Base-by-base conservation (phyloP, 2,797 vertebrate genomes). In the Vultur gryphus region DNA sequence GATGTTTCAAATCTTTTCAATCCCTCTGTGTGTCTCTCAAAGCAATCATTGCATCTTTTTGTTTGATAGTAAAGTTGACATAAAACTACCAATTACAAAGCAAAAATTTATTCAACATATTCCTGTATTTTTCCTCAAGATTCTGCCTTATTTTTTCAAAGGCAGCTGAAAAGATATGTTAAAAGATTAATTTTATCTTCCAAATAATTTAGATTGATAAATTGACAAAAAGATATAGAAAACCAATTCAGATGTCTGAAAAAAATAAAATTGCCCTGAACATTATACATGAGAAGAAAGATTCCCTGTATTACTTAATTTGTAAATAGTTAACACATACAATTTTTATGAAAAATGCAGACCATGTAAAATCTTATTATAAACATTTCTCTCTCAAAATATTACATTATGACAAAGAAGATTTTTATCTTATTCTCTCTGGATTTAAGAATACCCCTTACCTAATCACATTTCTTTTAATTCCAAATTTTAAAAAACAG, bases 131-230 rank as follows among this genome's bases (percentile, higher is more conserved):
- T 95, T 58, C 73, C 39, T 85, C 84, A 75, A 83, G 44, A 69
- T 85, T 93, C 70, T 94, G 67, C 62, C 61, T 87, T 84, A 79
- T 35, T 89, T 92, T 87, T 96, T 88, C n/a, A 46, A 43, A 91
- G 48, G 73, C 84, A 95, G 16, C n/a, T 75, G 46, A 95, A 95
- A 96, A 89, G 26, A 62, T 55, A 59, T 41, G 29, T 83, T 85
- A 93, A 95, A 89, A 86, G 54, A 65, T 76, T n/a, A 49, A 67
- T 62, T 95, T 94, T 57, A 71, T 79, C 51, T 84, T 69, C 23
- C 6, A 23, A 73, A 44, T 90, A 73, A 81, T 85, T 96, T 67
- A 81, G 65, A 84, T 20, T 61, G 70, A 90, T 59, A 88, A 89
- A 92, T 57, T 84, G 55, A 70, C 51, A 35, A 81, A 95, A 65